Evolutionary conservation across 1,140 invertebrate genomes (phyloP), one percentile per base, ranked within the genome.

Genomic region (Episyrphus balteatus): DNA sequence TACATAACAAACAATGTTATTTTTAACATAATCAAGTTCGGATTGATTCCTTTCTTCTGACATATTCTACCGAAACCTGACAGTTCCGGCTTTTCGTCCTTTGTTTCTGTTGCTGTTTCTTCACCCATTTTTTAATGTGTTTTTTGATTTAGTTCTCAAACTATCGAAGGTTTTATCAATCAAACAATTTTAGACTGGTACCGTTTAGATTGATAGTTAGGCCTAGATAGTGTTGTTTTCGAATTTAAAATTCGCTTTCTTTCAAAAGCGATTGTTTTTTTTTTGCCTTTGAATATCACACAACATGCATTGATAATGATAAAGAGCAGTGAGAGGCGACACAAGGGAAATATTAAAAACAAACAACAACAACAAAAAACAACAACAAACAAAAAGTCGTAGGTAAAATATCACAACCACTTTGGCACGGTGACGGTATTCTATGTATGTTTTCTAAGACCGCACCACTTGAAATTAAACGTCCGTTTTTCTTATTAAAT

Each of bases 1-100:
- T 85, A 86, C 75, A 84, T 83, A 55, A 86, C 79, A 66, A 88
- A 87, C 8, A 86, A 69, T 36, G 82, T 82, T 51, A 86, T 73
- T 75, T 88, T 88, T 50, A 88, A 72, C 76, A 83, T 83, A 53
- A 84, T 74, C 46, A 84, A 67, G 67, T 84, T 83, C 44, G 80
- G 78, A 69, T 84, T 84, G 51, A 84, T 79, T 46, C 74, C 69
- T 30, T 42, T 56, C 13, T 59, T 55, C 19, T 53, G 52, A 42
- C 65, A 68, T 44, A 59, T 66, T 52, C 67, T 60, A 13, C 56
- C 62, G 47, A 66, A 65, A 31, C 52, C 54, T 44, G 65, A 53
- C 14, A 61, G 44, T 44, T 64, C 64, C 30, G 56, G 53, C 50
- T 62, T 66, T 39, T 66, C 48, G n/a, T 44, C 21, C 10, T 34